These are phyloP conservation scores for Lathamus discolor DNA, from an alignment of 2,113 vertebrate genomes.

Conservation along the genomic window DNA sequence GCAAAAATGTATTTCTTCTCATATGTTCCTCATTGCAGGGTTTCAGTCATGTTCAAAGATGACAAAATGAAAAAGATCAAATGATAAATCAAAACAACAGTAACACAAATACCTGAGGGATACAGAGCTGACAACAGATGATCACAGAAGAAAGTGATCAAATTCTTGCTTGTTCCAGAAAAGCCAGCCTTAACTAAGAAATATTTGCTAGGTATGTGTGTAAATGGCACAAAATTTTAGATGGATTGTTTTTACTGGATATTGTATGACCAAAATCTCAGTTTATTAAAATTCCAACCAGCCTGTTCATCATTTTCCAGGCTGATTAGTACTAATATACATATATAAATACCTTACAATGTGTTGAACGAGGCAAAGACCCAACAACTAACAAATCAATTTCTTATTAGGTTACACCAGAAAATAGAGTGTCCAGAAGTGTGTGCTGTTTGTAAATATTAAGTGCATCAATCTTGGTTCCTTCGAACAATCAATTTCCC, in stretches of 20 bases:
- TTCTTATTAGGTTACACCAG: constrained; percentile 51
- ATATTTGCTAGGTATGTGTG: background rate
- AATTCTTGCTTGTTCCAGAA: constrained; percentile 40
- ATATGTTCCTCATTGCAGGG: constrained; percentile 30
- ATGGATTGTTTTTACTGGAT: background rate
- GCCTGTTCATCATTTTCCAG: constrained; percentile 5
- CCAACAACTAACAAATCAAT: constrained; percentile 36
- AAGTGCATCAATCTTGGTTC: constrained; percentile 41
- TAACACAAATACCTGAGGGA: constrained; percentile 58
- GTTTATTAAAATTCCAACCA: constrained; percentile 7
- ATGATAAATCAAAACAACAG: constrained; percentile 59
- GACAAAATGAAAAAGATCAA: constrained; percentile 67
- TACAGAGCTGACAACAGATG: constrained; percentile 56
- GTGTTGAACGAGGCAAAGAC: background rate
- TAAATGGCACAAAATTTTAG: background rate
- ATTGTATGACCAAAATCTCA: background rate
- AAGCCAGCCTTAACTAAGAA: constrained; percentile 13
- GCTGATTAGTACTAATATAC: constrained; percentile 40
- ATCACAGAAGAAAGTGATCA: constrained; percentile 59
- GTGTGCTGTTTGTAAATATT: constrained; percentile 19
- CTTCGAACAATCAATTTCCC: constrained; percentile 49
- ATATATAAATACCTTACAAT: constrained; percentile 54
- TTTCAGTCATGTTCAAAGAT: constrained; percentile 47
- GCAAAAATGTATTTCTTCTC: constrained; percentile 35
- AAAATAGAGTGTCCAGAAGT: constrained; percentile 46